A percentile compares a stretch with the other conserved stretches of the same genome.
Conservation (phyloP, 2,888 invertebrate genomes). For the Papilio gigon region DNA sequence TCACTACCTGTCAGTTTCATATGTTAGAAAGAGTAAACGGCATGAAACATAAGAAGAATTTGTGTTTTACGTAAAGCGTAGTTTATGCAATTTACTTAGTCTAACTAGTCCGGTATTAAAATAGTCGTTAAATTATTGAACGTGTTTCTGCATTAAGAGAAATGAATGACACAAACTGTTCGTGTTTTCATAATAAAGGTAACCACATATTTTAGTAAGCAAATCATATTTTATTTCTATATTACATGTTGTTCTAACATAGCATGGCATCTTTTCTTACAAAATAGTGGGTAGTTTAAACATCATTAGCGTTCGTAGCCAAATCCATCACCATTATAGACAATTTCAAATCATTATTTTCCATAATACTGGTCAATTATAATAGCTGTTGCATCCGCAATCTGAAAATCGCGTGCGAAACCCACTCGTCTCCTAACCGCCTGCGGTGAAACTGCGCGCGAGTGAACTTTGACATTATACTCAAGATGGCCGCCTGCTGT, state of each 20-base stretch:
- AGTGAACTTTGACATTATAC: constrained; percentile 73
- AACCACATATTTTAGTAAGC: neutral
- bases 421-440: constrained; percentile 59
- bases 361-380: constrained; percentile 59
- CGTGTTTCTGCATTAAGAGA: constrained; percentile 2
- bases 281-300: constrained; percentile 20
- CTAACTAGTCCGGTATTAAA: constrained; percentile 1
- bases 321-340: constrained; percentile 19
- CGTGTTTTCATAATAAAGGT: neutral
- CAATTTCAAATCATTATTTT: constrained; percentile 48
- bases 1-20: neutral
- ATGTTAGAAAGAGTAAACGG: constrained; percentile 24
- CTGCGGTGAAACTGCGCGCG: constrained; percentile 67
- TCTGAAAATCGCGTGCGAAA: constrained; percentile 59
- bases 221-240: neutral
- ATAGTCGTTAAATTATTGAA: constrained; percentile 4
- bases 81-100: constrained; percentile 27
- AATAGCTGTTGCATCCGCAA: constrained; percentile 50
- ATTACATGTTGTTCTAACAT: neutral
- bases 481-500: constrained; percentile 73
- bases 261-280: neutral
- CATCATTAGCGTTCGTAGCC: constrained; percentile 10
- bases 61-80: constrained; percentile 29
- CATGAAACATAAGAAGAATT: constrained; percentile 24
- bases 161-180: neutral